phyloP scores from a whole-genome alignment of 2,888 invertebrate genomes.

The Laothoe populi region DNA sequence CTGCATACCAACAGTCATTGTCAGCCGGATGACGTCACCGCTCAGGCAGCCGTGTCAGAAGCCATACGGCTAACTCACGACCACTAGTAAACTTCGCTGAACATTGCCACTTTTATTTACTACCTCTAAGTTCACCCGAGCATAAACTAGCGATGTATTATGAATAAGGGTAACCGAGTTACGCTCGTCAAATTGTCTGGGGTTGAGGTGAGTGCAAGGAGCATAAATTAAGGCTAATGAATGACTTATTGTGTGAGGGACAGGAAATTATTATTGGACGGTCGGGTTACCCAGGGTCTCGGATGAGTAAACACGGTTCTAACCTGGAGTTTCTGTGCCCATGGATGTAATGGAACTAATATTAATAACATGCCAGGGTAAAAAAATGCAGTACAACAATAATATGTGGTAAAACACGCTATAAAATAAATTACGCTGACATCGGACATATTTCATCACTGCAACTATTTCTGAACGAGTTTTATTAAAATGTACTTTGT shows the following conservation, averaged over 20 bases:
- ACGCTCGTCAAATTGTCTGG: constrained; percentile 54
- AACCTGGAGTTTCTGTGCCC: background rate
- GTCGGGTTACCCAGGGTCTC: constrained; percentile 62
- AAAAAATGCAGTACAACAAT: too few relatives aligned
- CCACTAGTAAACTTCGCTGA: constrained; percentile 50
- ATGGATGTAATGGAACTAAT: background rate
- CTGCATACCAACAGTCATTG: constrained; percentile 59
- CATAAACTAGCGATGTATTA: constrained; percentile 49
- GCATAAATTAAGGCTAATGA: constrained; percentile 83
- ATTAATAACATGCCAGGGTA: too few relatives aligned
- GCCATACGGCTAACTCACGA: constrained; percentile 62
- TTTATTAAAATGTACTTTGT: too few relatives aligned
- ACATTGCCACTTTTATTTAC: constrained; percentile 61
- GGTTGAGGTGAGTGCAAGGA: constrained; percentile 73
- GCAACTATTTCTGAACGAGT: too few relatives aligned
- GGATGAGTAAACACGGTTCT: constrained; percentile 35
- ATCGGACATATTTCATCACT: too few relatives aligned
- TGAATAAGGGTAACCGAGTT: constrained; percentile 41
- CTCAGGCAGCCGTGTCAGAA: constrained; percentile 76
- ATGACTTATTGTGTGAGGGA: constrained; percentile 79
- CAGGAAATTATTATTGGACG: constrained; percentile 80
- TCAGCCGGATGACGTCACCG: constrained; percentile 75
- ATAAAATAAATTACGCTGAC: too few relatives aligned
- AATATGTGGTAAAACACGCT: too few relatives aligned
- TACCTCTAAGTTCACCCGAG: constrained; percentile 40